Conservation (phyloP, 2,113 vertebrate species). For the Eclectus roratus region DNA sequence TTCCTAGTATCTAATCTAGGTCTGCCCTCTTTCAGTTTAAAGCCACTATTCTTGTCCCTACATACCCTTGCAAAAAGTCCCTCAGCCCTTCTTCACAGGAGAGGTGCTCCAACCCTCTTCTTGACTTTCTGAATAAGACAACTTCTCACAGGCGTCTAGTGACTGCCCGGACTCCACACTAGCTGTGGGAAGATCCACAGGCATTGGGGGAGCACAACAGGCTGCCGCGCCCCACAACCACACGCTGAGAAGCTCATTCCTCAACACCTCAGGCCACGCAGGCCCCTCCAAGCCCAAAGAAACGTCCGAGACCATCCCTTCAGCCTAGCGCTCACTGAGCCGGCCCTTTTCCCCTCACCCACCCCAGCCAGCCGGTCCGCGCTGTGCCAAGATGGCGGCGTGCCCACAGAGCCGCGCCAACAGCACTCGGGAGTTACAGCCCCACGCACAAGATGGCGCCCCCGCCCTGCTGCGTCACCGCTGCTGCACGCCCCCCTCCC, state of each 20-base stretch:
- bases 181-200: background rate
- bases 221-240: background rate
- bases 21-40: no score
- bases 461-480: no score
- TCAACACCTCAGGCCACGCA: no score
- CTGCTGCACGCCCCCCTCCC: no score
- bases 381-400: fast-evolving
- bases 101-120: no score
- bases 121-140: background rate
- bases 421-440: no score
- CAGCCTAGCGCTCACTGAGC: background rate
- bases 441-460: background rate
- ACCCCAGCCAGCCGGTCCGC: fast-evolving
- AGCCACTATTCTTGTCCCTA: no score
- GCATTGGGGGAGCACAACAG: no score
- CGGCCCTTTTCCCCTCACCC: fast-evolving
- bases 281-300: background rate
- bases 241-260: fast-evolving
- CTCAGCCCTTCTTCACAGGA: no score
- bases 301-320: fast-evolving
- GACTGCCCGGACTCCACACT: fast-evolving
- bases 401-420: fast-evolving
- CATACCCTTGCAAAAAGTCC: no score
- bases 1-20: no score
- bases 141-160: background rate